Percentiles rank a stretch among this genome's conserved stretches.
Evolutionary conservation across 2,888 invertebrate species (phyloP).

Genomic region (Brenthis hecate): DNA sequence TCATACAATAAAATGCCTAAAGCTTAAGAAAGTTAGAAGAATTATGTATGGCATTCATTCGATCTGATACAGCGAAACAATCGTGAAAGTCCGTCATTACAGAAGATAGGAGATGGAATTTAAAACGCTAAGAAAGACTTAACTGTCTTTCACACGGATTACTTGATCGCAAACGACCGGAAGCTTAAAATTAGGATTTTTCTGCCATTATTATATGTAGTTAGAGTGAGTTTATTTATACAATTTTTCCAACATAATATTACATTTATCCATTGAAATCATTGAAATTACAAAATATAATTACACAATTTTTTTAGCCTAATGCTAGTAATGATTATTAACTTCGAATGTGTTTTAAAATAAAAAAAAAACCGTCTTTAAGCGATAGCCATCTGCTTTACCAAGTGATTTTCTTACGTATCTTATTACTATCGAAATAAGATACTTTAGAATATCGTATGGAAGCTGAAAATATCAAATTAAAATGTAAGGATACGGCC

Average conservation of each 20-base stretch:
- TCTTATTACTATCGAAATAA: too few relatives aligned
- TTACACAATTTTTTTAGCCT: too few relatives aligned
- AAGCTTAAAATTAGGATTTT: neutral
- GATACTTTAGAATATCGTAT: too few relatives aligned
- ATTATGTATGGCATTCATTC: slow-evolving; percentile 19
- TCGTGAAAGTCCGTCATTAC: slow-evolving; percentile 35
- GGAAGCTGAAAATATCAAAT: too few relatives aligned
- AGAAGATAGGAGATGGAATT: slow-evolving; percentile 20
- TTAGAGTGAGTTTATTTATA: too few relatives aligned
- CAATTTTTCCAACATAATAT: too few relatives aligned
- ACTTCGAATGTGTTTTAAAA: neutral
- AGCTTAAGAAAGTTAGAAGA: slow-evolving; percentile 22
- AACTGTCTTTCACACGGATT: slow-evolving; percentile 11
- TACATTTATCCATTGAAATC: too few relatives aligned
- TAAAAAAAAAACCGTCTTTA: neutral
- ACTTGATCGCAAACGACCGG: neutral
- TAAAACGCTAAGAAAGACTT: slow-evolving; percentile 18
- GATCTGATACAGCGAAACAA: slow-evolving; percentile 34
- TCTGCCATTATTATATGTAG: too few relatives aligned
- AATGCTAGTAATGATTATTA: too few relatives aligned
- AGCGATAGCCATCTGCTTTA: too few relatives aligned
- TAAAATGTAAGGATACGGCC: neutral
- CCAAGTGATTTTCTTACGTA: too few relatives aligned
- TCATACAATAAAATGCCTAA: slow-evolving; percentile 4
- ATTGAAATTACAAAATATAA: too few relatives aligned